Conservation (phyloP, 2,113 vertebrate genomes). For the Helogale parvula region DNA sequence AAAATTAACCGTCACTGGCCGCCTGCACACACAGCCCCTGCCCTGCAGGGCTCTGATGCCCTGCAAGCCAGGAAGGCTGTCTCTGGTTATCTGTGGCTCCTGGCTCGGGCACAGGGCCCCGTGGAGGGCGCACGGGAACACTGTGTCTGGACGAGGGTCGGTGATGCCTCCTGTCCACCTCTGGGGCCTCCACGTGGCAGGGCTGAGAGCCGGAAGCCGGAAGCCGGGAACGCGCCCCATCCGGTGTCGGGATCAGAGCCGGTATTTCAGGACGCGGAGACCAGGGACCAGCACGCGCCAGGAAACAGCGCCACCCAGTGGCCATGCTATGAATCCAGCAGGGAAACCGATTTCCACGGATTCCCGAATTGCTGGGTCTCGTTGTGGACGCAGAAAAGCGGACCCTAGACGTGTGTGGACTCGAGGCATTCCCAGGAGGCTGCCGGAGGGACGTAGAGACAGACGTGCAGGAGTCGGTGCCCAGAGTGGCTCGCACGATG, state of each 20-base stretch:
- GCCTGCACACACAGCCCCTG: accelerated
- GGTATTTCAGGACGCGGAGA: not conserved
- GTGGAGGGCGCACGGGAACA: not conserved
- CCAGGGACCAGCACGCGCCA: not conserved
- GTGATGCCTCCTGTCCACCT: not conserved
- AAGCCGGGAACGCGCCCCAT: not conserved
- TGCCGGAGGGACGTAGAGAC: not conserved
- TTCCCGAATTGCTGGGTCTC: not conserved
- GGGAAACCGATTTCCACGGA: not conserved
- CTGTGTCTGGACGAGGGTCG: not conserved
- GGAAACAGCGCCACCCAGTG: not conserved
- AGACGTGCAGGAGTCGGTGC: not conserved
- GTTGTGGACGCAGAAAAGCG: not conserved
- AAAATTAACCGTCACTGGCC: not conserved
- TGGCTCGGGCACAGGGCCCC: not conserved
- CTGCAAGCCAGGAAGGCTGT: not conserved
- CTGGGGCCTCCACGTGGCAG: too few species aligned
- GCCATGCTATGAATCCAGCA: not conserved
- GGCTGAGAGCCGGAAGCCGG: not conserved
- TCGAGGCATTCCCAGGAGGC: not conserved
- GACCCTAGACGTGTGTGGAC: not conserved
- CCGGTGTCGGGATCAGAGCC: not conserved
- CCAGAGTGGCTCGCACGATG: not conserved
- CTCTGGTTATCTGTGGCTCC: not conserved
- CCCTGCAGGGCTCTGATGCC: not conserved